These are phyloP conservation scores for Syrista parreyssii DNA, from an alignment of 2,888 invertebrate species.

Conservation along the genomic window DNA sequence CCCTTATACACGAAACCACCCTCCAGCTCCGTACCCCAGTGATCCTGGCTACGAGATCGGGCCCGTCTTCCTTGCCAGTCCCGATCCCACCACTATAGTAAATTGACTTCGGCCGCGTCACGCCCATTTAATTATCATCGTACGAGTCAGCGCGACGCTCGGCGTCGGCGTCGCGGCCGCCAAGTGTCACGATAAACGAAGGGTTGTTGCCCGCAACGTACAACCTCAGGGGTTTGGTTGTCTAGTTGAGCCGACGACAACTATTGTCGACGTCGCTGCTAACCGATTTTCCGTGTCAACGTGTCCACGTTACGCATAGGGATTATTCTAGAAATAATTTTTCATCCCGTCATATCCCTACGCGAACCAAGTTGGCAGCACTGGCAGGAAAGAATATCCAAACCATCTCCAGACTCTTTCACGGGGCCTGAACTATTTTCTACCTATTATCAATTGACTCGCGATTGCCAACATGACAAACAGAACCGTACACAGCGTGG, in stretches of 20 bases:
- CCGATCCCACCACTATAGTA: conserved; percentile 13
- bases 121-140: conserved; percentile 12
- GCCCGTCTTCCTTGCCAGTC: conserved; percentile 24
- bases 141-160: conserved; percentile 7
- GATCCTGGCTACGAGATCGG: conserved; percentile 19
- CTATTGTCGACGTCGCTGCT: too few species aligned
- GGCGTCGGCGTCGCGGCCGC: conserved; percentile 4
- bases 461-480: too few species aligned
- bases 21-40: conserved; percentile 8
- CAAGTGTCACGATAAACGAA: not conserved
- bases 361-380: not conserved
- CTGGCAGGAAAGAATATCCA: not conserved
- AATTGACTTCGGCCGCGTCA: conserved; percentile 26
- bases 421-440: too few species aligned
- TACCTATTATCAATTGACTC: too few species aligned
- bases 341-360: not conserved
- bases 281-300: not conserved
- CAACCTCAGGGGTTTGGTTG: not conserved
- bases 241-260: too few species aligned
- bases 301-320: not conserved
- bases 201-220: not conserved
- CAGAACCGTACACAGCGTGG: not conserved
- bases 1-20: not conserved
- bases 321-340: not conserved
- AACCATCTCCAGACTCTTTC: too few species aligned